Evolutionary conservation across 2,113 vertebrate genomes (phyloP), one percentile per base, ranked within the genome.

Genomic region (Dicentrarchus labrax): DNA sequence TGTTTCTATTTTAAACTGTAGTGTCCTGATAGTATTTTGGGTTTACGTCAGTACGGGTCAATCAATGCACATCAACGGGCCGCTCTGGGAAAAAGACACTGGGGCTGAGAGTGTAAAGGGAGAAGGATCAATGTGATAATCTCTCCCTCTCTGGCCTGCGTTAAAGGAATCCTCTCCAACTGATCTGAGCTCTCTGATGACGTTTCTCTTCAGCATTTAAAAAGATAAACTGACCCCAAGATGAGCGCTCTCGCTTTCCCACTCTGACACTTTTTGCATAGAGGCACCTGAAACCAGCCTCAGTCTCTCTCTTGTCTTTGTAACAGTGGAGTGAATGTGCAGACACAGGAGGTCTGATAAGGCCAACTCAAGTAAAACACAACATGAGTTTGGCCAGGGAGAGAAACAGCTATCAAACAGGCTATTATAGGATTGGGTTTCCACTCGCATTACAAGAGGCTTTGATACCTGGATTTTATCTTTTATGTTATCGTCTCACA

Each of bases 381-480:
- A 80, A 87, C 88, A 86, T 73, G 83, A 86, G 75, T 78, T 89
- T 74, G 66, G 60, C 70, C 8, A 2, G 5, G 36, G 59, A 81
- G 87, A 77, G 80, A 77, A 87, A 73, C 62, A 51, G 84, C 84
- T 77, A 86, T 91, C 85, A 90, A 90, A 92, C 82, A 71, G 76
- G 51, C 88, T 90, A 86, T 91, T 90, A 91, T 82, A 79, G 76
- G 86, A 86, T 91, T 74, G 41, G 50, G 78, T 91, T 91, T 90
- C 92, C 74, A 54, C 86, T 88, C 45, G 8, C 74, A 71, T 88
- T 90, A 84, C 86, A 36, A 62, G 64, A 83, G 64, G 82, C 88
- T 91, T 89, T 88, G 89, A 91, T 93, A 80, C 84, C 73, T 76
- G 64, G 87, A 87, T 84, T 90, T 79, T 92, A 93, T 94, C 91